These are phyloP conservation scores for Rhynchotus rufescens DNA, from an alignment of 2,797 vertebrate species.

Conservation along the genomic window DNA sequence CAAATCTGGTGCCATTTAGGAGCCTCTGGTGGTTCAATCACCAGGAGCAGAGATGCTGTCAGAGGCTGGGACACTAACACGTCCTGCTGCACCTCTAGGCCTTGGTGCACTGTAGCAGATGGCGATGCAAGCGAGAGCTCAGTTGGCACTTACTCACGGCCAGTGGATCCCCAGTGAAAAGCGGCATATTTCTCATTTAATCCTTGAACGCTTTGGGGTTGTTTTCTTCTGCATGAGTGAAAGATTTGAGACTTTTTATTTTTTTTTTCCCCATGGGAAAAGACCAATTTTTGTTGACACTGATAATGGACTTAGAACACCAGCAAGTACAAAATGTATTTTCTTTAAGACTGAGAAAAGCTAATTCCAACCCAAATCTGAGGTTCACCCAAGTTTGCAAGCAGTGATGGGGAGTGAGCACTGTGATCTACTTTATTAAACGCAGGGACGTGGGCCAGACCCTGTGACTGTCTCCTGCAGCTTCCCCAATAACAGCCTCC, in stretches of 20 bases:
- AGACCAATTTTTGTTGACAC: not conserved
- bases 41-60: not conserved
- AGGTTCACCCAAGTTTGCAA: not conserved
- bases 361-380: not conserved
- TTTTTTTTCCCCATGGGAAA: not conserved
- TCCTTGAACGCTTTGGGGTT: conserved; percentile 7
- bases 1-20: not conserved
- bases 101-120: not conserved
- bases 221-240: conserved; percentile 28
- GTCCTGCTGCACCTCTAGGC: not conserved
- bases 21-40: not conserved
- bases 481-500: not conserved
- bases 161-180: not conserved
- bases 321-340: not conserved
- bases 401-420: not conserved
- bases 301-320: not conserved
- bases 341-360: conserved; percentile 4
- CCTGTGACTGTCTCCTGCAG: not conserved
- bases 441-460: not conserved
- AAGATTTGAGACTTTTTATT: not conserved
- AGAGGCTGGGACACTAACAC: not conserved
- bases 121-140: conserved; percentile 20
- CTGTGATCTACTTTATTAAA: not conserved
- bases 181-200: conserved; percentile 37
- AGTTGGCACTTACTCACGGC: not conserved